phyloP scores from a whole-genome alignment of 2,797 vertebrate species.

The Meriones psammophilus region DNA sequence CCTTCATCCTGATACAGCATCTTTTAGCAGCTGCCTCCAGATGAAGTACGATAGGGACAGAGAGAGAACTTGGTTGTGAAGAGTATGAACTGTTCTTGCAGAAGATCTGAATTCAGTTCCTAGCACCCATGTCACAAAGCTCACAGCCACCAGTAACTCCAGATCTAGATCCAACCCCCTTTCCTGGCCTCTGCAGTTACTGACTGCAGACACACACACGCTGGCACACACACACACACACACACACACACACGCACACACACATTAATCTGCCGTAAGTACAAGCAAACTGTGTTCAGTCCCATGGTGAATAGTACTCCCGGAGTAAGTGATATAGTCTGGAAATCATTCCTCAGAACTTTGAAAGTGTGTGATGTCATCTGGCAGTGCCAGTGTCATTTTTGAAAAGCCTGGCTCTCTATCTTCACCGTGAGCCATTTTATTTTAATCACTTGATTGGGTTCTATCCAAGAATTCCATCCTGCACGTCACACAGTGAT shows the following conservation, averaged over 20 bases:
- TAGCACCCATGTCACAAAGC: neutral
- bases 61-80: neutral
- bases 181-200: neutral
- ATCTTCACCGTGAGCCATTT: neutral
- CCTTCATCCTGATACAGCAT: neutral
- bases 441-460: neutral
- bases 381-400: neutral
- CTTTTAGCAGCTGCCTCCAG: neutral
- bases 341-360: constrained; percentile 8
- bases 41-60: neutral
- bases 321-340: neutral
- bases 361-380: neutral
- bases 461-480: neutral
- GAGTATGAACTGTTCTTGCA: neutral
- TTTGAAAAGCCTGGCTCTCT: constrained; percentile 4
- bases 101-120: neutral
- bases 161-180: neutral
- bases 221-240: too few relatives aligned
- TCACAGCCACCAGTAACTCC: neutral
- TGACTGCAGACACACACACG: neutral
- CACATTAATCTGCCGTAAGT: neutral
- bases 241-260: neutral
- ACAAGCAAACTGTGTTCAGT: neutral
- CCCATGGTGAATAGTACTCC: neutral
- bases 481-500: neutral